Base-by-base conservation (phyloP, 1,140 invertebrate genomes). In the Parasteatoda tepidariorum region DNA sequence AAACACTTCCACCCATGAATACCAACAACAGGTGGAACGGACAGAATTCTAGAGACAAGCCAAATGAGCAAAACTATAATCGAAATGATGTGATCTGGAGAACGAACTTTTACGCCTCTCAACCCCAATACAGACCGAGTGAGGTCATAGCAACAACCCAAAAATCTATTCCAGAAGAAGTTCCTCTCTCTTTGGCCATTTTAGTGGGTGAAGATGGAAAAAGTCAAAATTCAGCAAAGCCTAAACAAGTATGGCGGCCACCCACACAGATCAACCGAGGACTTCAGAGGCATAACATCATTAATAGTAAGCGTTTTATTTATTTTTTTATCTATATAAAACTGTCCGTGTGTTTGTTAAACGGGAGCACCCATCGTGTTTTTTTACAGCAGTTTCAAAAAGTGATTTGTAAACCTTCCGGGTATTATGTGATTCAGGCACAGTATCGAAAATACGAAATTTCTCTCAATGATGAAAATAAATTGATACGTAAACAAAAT, bases 201-300 rank as follows among this genome's bases (percentile, higher is more conserved):
- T 48, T 82, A 26, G 84, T 85, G 13, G 84, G 84, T 22, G 84
- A 85, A 76, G 84, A 85, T 82, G 81, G 81, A 2, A 83, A 83
- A 66, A 83, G 81, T 83, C 68, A 73, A 30, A 83, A 83, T 5
- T 62, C 81, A 6, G 68, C 67, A 26, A 73, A 83, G 33, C 59
- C 81, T 22, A 83, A 83, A 28, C 66, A 81, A 41, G 59, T 38
- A 11, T 84, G 82, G 70, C 41, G 82, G 64, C 70, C 64, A 24
- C 48, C 82, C 22, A 38, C 71, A 7, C 73, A 75, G 18, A 74
- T 22, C 28, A 75, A 83, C 9, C 66, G 82, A 71, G 73, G 71
- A 15, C 34, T 68, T 26, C 71, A 76, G 38, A 66, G 81, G 9
- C 81, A 83, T 38, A 84, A 84, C 24, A 84, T 75, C 2, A 75